phyloP scores from a whole-genome alignment of 2,888 invertebrate genomes.

The Opisthograptis luteolata region DNA sequence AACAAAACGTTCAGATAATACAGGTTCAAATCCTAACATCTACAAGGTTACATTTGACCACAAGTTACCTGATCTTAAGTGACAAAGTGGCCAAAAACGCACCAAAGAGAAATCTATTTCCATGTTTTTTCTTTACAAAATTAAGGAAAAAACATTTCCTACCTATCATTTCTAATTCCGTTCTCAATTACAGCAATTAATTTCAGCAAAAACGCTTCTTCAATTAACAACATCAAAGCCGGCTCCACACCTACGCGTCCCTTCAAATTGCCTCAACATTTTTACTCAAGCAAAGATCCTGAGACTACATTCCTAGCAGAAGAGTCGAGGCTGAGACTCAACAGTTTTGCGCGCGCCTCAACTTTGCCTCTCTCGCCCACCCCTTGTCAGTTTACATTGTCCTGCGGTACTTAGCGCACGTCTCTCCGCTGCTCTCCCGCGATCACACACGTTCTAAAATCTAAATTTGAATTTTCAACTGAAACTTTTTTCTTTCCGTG shows the following conservation, averaged over 20 bases:
- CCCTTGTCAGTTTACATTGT: conserved; percentile 49
- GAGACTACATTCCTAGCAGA: conserved; percentile 3
- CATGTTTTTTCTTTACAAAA: too few relatives aligned
- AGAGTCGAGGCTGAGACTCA: conserved; percentile 47
- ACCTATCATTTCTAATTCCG: too few relatives aligned
- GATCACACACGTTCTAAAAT: conserved; percentile 47
- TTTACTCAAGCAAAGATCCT: conserved; percentile 11
- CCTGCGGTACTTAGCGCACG: conserved; percentile 54
- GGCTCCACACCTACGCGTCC: too few relatives aligned
- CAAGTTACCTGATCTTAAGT: too few relatives aligned
- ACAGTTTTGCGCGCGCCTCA: conserved; percentile 80
- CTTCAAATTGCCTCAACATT: too few relatives aligned
- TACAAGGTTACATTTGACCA: too few relatives aligned
- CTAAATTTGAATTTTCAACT: conserved; percentile 43
- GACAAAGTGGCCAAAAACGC: too few relatives aligned
- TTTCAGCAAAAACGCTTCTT: neutral
- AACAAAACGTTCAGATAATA: too few relatives aligned
- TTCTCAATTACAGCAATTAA: too few relatives aligned
- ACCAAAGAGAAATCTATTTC: too few relatives aligned
- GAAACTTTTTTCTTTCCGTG: conserved; percentile 45
- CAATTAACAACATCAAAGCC: neutral
- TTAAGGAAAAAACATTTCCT: too few relatives aligned
- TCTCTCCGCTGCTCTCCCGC: conserved; percentile 35
- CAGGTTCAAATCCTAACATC: too few relatives aligned
- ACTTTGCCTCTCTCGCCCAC: conserved; percentile 45